Evolutionary conservation across 2,888 invertebrate genomes (phyloP), one percentile per base, ranked within the genome.

Genomic region (Clepsis dumicolana): DNA sequence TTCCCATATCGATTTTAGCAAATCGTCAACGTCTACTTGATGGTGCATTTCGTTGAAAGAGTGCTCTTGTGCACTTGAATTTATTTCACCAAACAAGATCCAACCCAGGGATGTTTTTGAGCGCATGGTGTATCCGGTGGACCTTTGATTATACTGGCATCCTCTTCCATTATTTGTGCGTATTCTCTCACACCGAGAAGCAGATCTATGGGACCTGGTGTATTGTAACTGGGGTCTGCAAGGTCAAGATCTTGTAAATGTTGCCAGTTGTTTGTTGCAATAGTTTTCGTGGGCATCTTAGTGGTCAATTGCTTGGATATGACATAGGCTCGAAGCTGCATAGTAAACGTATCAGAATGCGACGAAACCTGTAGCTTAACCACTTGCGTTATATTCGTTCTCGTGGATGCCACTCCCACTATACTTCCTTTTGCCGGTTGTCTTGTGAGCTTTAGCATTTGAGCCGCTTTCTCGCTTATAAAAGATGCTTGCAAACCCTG

Each of bases 141-240:
- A 38, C 38, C 63, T 53, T 21, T 63, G 53, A 63, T 61, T 61
- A 65, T 59, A 52, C 14, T 16, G 12, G 25, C 38, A 60, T 57
- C 41, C 8, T 35, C 32, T 48, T 63, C 32, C 1, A 63, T 25
- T 18, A 63, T 63, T 5, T 53, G 48, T 53, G 35, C 25, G 25
- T 63, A 63, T 5, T 48, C 63, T 38, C 52, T 53, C 8, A 53
- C 53, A 27, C 53, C 41, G 14, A 59, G 41, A 8, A 64, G 54
- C 24, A 64, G 32, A 54, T 64, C 57, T 10, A 56, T 57, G 8
- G 32, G 14, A 41, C 64, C 64, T 48, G 64, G 64, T 57, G 64
- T 57, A 29, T 32, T 7, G 35, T 64, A 64, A 27, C 18, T 48
- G 10, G 57, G 64, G 38, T 57, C 64, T 29, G 57, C 64, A 32